Percentiles rank a stretch among this genome's conserved stretches.
phyloP scores from a whole-genome alignment of 2,888 invertebrate species.

The Linyphia triangularis region DNA sequence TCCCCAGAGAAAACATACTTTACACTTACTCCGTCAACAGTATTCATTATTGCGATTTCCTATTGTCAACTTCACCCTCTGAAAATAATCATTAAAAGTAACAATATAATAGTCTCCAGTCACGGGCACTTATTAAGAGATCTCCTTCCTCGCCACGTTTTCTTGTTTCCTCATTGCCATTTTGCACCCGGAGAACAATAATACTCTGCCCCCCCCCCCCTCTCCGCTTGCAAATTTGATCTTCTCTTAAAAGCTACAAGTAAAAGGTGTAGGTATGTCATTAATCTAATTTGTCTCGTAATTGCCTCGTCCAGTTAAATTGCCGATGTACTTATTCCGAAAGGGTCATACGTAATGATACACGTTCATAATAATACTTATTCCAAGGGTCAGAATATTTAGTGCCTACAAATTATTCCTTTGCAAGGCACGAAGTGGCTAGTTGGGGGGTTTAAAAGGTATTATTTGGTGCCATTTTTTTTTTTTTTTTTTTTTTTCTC shows the following conservation, averaged over 20 bases:
- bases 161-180: not conserved
- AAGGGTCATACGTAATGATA: not conserved
- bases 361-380: not conserved
- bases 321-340: not conserved
- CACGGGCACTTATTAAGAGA: not conserved
- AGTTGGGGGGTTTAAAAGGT: not conserved
- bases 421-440: not conserved
- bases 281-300: constrained; percentile 6
- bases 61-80: not conserved
- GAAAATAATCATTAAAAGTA: not conserved
- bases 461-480: not conserved
- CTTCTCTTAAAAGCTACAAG: not conserved
- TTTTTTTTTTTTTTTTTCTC: no score
- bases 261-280: constrained; percentile 20
- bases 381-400: not conserved
- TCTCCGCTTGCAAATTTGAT: not conserved
- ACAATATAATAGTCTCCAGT: not conserved
- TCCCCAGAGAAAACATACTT: no score
- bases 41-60: not conserved
- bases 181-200: not conserved
- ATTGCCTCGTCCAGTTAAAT: constrained; percentile 13
- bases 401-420: not conserved
- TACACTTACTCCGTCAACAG: no score
- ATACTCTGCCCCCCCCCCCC: no score
- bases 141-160: not conserved